Evolutionary conservation across 2,113 vertebrate species (phyloP).

Genomic region (Atrichornis clamosus): DNA sequence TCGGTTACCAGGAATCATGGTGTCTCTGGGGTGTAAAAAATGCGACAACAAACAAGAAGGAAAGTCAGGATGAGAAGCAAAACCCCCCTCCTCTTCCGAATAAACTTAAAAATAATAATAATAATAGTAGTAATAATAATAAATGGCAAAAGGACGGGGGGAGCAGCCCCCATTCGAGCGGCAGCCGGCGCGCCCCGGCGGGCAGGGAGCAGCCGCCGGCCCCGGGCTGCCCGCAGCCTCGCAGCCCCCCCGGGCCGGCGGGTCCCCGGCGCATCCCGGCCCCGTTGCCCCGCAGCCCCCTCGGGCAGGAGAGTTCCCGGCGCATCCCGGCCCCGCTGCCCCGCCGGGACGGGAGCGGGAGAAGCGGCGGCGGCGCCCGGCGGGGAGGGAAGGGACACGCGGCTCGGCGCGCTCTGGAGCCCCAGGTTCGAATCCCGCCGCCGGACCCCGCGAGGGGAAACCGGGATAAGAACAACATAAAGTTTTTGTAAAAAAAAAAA

Average conservation of each 20-base stretch:
- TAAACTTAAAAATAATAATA: neutral
- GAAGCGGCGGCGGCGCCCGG: neutral
- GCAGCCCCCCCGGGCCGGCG: neutral
- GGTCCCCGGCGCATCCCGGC: neutral
- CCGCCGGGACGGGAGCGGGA: neutral
- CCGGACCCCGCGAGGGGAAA: neutral
- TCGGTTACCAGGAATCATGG: conserved; percentile 99
- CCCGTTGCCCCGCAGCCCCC: neutral
- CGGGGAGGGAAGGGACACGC: neutral
- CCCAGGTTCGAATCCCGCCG: neutral
- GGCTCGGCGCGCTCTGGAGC: neutral
- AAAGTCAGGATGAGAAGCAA: conserved; percentile 56
- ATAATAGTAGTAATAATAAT: neutral
- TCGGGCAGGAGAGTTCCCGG: neutral
- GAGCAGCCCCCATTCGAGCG: neutral
- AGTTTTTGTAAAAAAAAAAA: neutral
- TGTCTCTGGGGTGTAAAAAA: conserved; percentile 87
- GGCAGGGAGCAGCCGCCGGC: neutral
- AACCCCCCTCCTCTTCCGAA: neutral
- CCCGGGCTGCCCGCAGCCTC: neutral
- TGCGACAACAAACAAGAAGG: conserved; percentile 65
- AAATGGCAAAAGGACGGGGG: neutral
- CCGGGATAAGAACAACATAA: neutral
- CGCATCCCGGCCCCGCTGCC: neutral
- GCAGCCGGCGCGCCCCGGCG: neutral